Evolutionary conservation across 1,140 invertebrate species (phyloP).

Genomic region (Orussus abietinus): DNA sequence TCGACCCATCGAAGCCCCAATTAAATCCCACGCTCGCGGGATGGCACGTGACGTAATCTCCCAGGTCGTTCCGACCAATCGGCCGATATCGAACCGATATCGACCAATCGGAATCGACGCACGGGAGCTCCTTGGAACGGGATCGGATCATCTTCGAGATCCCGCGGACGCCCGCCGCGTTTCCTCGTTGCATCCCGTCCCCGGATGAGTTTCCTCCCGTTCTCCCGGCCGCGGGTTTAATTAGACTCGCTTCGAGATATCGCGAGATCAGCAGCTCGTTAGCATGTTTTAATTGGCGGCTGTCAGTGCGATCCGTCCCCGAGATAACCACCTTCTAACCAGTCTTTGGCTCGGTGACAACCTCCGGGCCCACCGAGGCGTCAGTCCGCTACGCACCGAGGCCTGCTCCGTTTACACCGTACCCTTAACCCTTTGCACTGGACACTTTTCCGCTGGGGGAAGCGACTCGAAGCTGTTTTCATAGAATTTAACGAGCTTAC

Average conservation of each 20-base stretch:
- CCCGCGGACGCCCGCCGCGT: conserved; percentile 20
- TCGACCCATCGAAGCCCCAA: no score
- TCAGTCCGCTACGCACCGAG: conserved; percentile 2
- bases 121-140: no score
- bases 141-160: no score
- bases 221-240: conserved; percentile 22
- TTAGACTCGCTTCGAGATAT: conserved; percentile 32
- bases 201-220: conserved; percentile 40
- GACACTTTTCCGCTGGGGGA: no score
- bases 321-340: conserved; percentile 24
- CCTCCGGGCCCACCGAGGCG: background rate
- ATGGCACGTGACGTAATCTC: no score
- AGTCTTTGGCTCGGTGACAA: background rate
- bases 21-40: no score
- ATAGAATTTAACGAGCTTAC: no score
- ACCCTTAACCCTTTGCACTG: background rate
- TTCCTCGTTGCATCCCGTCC: conserved; percentile 23
- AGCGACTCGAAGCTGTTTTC: no score
- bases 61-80: no score
- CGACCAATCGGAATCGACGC: background rate
- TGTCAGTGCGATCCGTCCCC: conserved; percentile 46
- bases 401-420: conserved; percentile 1
- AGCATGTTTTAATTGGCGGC: conserved; percentile 54
- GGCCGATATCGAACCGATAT: no score
- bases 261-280: conserved; percentile 52